Conservation (phyloP, 2,113 vertebrate species). For the Tamias sibiricus region DNA sequence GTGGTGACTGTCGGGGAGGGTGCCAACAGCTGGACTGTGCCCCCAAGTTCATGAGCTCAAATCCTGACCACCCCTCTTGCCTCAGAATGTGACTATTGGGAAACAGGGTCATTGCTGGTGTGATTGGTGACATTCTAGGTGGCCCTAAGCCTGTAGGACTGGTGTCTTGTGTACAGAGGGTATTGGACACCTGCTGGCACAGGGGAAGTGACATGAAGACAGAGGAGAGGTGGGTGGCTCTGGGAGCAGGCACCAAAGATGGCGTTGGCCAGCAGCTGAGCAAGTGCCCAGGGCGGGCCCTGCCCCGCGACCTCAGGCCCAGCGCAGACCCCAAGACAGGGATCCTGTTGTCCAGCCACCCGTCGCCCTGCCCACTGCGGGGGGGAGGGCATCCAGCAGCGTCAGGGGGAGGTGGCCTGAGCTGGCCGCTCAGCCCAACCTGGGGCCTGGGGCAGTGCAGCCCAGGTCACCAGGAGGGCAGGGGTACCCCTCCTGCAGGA, state of each 20-base stretch:
- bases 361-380: too few relatives aligned
- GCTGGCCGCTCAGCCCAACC: neutral
- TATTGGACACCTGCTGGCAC: too few relatives aligned
- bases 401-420: neutral
- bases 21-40: neutral
- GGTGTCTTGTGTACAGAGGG: neutral
- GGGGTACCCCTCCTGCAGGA: neutral
- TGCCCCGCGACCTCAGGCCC: neutral
- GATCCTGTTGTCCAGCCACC: neutral
- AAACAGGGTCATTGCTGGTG: neutral
- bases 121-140: neutral
- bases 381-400: too few relatives aligned
- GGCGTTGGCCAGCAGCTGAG: fast-evolving
- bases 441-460: neutral
- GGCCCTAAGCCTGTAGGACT: fast-evolving
- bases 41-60: fast-evolving
- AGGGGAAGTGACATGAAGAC: neutral
- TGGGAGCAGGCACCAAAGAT: too few relatives aligned
- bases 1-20: neutral
- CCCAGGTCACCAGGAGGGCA: constrained; percentile 1
- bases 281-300: too few relatives aligned
- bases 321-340: too few relatives aligned
- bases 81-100: neutral
- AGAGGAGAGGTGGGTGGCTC: neutral
- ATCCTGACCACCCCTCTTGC: neutral